Evolutionary conservation across 2,888 invertebrate species (phyloP).

Genomic region (Lamproptera curius): DNA sequence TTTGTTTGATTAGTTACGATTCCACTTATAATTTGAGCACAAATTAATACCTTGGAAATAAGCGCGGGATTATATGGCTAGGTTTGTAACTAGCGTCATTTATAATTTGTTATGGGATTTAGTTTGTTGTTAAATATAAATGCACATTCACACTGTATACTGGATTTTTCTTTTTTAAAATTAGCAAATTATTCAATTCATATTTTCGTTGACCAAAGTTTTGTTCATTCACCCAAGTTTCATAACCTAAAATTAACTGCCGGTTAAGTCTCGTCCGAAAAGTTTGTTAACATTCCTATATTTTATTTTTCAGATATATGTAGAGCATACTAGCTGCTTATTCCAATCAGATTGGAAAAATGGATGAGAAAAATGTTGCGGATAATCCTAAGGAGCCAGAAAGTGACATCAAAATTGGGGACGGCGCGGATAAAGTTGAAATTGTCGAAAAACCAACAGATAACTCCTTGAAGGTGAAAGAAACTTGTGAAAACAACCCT

Average conservation of each 20-base stretch:
- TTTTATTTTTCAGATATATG: constrained; percentile 50
- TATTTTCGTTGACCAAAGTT: neutral
- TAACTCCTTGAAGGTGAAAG: neutral
- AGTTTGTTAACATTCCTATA: constrained; percentile 13
- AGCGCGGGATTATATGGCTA: constrained; percentile 67
- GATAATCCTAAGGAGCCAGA: constrained; percentile 39
- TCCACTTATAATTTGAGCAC: neutral
- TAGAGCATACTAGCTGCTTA: constrained; percentile 28
- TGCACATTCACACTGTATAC: neutral
- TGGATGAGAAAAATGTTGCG: constrained; percentile 59
- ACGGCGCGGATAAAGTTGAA: constrained; percentile 22
- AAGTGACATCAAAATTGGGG: constrained; percentile 27
- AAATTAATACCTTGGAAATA: constrained; percentile 31
- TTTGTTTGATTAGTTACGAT: neutral
- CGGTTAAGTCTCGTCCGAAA: constrained; percentile 39
- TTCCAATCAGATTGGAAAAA: constrained; percentile 49
- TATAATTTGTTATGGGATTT: constrained; percentile 37
- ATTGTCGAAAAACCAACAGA: constrained; percentile 2
- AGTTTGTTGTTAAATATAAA: neutral
- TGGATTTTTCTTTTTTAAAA: neutral
- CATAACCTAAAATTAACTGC: constrained; percentile 65
- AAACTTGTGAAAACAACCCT: constrained; percentile 17
- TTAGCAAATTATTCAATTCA: neutral
- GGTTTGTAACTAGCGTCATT: constrained; percentile 50
- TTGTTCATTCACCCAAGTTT: constrained; percentile 8